These are phyloP conservation scores for Drepana falcataria DNA, from an alignment of 2,888 invertebrate genomes.

Conservation along the genomic window DNA sequence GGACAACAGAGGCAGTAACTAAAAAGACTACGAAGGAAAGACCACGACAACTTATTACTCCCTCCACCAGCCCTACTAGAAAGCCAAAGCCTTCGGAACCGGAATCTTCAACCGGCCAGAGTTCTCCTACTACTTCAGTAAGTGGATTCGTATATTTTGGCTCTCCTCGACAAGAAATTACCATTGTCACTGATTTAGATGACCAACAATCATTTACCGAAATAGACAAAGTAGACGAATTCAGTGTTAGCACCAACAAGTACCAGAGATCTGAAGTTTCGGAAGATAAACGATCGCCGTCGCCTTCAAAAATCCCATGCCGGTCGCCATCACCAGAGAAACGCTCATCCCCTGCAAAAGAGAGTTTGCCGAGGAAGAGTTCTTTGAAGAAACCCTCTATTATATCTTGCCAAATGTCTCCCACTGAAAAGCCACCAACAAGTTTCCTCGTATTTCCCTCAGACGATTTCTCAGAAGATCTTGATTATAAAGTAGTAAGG, in stretches of 20 bases:
- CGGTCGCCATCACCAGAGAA: slow-evolving; percentile 63
- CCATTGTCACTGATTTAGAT: slow-evolving; percentile 58
- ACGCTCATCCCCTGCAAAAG: slow-evolving; percentile 39
- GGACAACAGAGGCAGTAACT: slow-evolving; percentile 42
- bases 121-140: slow-evolving; percentile 75
- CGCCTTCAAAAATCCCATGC: slow-evolving; percentile 65
- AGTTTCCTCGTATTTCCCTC: slow-evolving; percentile 60
- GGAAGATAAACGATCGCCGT: slow-evolving; percentile 36
- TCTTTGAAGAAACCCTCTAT: slow-evolving; percentile 64
- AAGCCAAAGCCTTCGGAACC: slow-evolving; percentile 50
- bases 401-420: slow-evolving; percentile 37
- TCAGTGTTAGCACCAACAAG: slow-evolving; percentile 5
- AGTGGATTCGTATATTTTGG: slow-evolving; percentile 75
- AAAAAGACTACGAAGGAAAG: slow-evolving; percentile 42
- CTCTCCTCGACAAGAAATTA: slow-evolving; percentile 43
- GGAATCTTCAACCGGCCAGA: slow-evolving; percentile 63
- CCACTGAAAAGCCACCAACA: slow-evolving; percentile 61
- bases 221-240: slow-evolving; percentile 26
- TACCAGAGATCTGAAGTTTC: slow-evolving; percentile 34
- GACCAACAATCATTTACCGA: slow-evolving; percentile 38
- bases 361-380: slow-evolving; percentile 64
- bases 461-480: slow-evolving; percentile 37
- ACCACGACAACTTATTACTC: slow-evolving; percentile 63
- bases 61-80: slow-evolving; percentile 73
- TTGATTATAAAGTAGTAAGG: slow-evolving; percentile 40